These are phyloP conservation scores for honey bee (Apis mellifera) DNA, from an alignment of 1,140 invertebrate species.

Conservation along the genomic window Amel_HAv3.1 CM009943.2:9535001-9535500, in stretches of 20 bases:
- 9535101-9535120: background rate
- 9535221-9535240: slow-evolving; percentile 42
- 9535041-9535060: background rate
- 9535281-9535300: background rate
- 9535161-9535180: slow-evolving; percentile 61
- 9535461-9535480: background rate
- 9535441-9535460: too few relatives aligned
- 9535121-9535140: slow-evolving; percentile 46
- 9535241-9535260: slow-evolving; percentile 49
- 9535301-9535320: background rate
- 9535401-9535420: too few relatives aligned
- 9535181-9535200: slow-evolving; percentile 43
- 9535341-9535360: background rate
- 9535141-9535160: slow-evolving; percentile 50
- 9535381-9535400: too few relatives aligned
- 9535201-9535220: slow-evolving; percentile 65
- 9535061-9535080: background rate
- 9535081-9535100: background rate
- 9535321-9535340: background rate
- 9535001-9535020: too few relatives aligned
- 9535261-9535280: slow-evolving; percentile 43
- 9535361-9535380: too few relatives aligned
- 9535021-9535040: too few relatives aligned
- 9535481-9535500: too few relatives aligned
- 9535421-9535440: too few relatives aligned